phyloP scores from a whole-genome alignment of 2,888 invertebrate genomes.

The Nemotelus nigrinus region DNA sequence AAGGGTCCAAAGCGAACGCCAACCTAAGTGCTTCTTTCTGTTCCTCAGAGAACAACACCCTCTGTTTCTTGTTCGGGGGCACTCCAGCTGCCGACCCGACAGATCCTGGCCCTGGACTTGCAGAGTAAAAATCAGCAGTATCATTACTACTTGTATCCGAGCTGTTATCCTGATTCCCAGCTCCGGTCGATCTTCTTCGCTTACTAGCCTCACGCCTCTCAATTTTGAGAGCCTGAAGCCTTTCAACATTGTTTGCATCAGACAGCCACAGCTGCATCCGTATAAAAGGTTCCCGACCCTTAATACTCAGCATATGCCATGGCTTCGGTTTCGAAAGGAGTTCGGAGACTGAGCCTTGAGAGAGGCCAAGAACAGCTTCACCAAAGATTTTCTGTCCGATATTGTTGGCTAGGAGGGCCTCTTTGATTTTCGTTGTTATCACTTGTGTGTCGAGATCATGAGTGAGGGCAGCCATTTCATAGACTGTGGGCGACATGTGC shows the following conservation, averaged over 20 bases:
- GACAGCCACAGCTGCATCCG: slow-evolving; percentile 97
- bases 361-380: slow-evolving; percentile 94
- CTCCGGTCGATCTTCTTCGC: slow-evolving; percentile 83
- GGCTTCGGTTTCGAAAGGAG: slow-evolving; percentile 97
- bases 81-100: slow-evolving; percentile 70
- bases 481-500: slow-evolving; percentile 93
- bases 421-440: slow-evolving; percentile 96
- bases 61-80: slow-evolving; percentile 91
- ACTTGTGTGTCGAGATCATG: slow-evolving; percentile 96
- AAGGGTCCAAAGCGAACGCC: slow-evolving; percentile 95
- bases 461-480: slow-evolving; percentile 96
- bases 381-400: slow-evolving; percentile 99
- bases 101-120: slow-evolving; percentile 78
- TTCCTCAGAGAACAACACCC: slow-evolving; percentile 97
- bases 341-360: slow-evolving; percentile 97
- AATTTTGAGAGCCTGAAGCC: slow-evolving; percentile 89
- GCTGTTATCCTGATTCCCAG: slow-evolving; percentile 84
- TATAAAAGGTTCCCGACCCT: slow-evolving; percentile 96
- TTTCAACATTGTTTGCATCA: slow-evolving; percentile 94
- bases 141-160: slow-evolving; percentile 90
- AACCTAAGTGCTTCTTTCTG: slow-evolving; percentile 95
- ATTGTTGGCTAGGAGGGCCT: slow-evolving; percentile 94
- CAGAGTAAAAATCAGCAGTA: slow-evolving; percentile 88
- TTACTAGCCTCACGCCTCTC: slow-evolving; percentile 92
- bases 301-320: slow-evolving; percentile 98